These are phyloP conservation scores for Anas acuta DNA, from an alignment of 2,797 vertebrate species.

Conservation along the genomic window DNA sequence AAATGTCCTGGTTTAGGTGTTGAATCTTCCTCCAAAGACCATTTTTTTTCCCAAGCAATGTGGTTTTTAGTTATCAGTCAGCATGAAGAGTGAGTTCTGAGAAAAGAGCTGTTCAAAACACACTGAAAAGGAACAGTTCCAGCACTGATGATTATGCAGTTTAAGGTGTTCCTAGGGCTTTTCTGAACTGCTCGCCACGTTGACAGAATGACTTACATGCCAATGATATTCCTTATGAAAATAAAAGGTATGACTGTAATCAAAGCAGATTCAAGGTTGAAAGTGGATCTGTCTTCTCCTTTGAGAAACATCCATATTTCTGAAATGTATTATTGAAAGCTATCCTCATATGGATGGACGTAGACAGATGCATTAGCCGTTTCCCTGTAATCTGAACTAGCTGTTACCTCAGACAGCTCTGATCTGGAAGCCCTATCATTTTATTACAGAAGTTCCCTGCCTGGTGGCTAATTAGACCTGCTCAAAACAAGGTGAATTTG, in stretches of 20 bases:
- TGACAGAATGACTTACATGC: background rate
- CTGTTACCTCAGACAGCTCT: background rate
- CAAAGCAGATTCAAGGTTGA: background rate
- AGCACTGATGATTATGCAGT: background rate
- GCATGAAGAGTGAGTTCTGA: background rate
- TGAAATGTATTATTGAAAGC: background rate
- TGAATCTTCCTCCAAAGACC: background rate
- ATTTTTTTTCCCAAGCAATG: background rate
- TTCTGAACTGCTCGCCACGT: background rate
- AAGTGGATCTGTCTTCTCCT: background rate
- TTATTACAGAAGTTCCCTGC: background rate
- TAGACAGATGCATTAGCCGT: fast-evolving
- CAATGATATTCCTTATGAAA: background rate
- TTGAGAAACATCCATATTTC: fast-evolving
- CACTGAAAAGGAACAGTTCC: background rate
- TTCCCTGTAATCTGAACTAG: background rate
- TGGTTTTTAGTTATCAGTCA: background rate
- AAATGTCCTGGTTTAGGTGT: background rate
- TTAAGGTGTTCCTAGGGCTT: background rate
- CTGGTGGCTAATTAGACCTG: background rate
- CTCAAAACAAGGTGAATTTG: background rate
- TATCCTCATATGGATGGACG: fast-evolving
- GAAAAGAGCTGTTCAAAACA: background rate
- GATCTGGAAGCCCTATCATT: background rate
- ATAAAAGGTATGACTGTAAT: background rate